A percentile compares a stretch with the other conserved stretches of the same genome.
These are phyloP conservation scores for Chrysolina haemoptera DNA, from an alignment of 2,888 invertebrate species.

Conservation along the genomic window DNA sequence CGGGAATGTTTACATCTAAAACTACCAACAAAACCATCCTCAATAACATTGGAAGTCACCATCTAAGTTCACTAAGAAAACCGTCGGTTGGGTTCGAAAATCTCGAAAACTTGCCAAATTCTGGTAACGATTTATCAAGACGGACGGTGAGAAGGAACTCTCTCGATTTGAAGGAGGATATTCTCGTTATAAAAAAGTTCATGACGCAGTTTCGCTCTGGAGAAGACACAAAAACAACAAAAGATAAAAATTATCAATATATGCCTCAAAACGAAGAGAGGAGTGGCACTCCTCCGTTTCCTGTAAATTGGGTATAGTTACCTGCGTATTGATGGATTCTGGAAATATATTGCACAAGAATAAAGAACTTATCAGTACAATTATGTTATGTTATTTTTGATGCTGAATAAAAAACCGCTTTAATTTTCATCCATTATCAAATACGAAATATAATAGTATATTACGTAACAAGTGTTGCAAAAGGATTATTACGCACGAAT, in stretches of 20 bases:
- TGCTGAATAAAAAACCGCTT: too few species aligned
- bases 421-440: too few species aligned
- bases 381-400: too few species aligned
- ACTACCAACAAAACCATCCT: background rate
- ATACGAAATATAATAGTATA: too few species aligned
- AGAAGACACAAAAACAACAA: background rate
- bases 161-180: background rate
- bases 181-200: background rate
- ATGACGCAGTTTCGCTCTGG: background rate
- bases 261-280: slow-evolving; percentile 28
- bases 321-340: background rate
- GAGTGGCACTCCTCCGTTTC: slow-evolving; percentile 46
- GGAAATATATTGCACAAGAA: too few species aligned
- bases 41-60: background rate
- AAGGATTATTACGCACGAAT: too few species aligned
- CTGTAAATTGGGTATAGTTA: slow-evolving; percentile 44
- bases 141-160: background rate
- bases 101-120: background rate
- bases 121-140: background rate
- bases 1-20: background rate
- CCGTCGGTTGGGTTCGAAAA: background rate
- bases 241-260: background rate
- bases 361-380: background rate
- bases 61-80: background rate
- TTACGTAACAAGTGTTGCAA: too few species aligned